Percentiles rank a stretch among this genome's conserved stretches.
Conservation (phyloP, 1,140 invertebrate genomes). For the Cryptotermes secundus region DNA sequence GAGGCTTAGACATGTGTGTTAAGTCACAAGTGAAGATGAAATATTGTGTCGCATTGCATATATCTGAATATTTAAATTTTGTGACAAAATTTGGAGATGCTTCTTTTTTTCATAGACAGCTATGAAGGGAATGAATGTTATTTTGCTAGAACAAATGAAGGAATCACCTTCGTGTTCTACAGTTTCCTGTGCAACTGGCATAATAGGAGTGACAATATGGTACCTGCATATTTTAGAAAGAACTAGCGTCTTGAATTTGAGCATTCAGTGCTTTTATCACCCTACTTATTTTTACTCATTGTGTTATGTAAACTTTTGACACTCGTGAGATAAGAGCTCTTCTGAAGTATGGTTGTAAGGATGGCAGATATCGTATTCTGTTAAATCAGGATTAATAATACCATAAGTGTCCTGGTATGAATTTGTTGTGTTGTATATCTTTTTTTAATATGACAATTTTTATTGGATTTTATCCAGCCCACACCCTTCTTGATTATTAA, state of each 20-base stretch:
- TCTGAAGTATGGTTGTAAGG: not conserved
- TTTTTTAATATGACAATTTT: too few species aligned
- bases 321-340: not conserved
- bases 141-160: not conserved
- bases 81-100: constrained; percentile 3
- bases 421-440: not conserved
- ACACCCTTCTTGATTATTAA: too few species aligned
- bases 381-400: constrained; percentile 6
- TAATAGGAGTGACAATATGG: not conserved
- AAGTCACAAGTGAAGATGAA: not conserved
- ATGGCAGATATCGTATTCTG: not conserved
- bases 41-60: not conserved
- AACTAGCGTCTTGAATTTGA: not conserved
- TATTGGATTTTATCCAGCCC: too few species aligned
- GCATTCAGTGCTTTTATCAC: not conserved
- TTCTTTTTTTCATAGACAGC: not conserved
- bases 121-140: not conserved
- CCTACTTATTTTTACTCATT: not conserved
- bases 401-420: not conserved
- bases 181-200: not conserved
- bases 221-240: not conserved
- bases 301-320: not conserved
- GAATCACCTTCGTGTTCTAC: not conserved
- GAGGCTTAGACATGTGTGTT: not conserved
- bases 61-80: not conserved